Percentiles rank a stretch among this genome's conserved stretches.
These are phyloP conservation scores for Ailurus styani DNA, from an alignment of 2,113 vertebrate species.

Conservation along the genomic window DNA sequence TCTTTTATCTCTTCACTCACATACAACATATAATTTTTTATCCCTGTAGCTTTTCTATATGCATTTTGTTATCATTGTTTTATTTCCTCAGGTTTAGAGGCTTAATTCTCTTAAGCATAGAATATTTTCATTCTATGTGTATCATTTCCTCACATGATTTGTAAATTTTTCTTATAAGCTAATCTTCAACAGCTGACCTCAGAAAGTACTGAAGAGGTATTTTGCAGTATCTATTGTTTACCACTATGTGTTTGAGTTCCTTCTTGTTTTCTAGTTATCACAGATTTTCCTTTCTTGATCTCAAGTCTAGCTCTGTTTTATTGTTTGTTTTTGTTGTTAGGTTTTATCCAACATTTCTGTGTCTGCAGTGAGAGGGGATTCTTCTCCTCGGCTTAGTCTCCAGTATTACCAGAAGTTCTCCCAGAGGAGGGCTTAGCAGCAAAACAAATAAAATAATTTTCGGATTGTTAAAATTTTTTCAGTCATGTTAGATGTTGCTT, in stretches of 20 bases:
- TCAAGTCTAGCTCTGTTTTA: neutral
- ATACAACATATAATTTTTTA: neutral
- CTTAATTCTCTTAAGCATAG: neutral
- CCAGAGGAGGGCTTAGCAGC: neutral
- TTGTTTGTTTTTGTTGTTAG: neutral
- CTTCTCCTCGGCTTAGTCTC: neutral
- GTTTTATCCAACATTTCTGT: neutral
- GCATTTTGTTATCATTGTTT: neutral
- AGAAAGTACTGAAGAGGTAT: neutral
- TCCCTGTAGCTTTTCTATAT: neutral
- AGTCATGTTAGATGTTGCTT: neutral
- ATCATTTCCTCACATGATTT: neutral
- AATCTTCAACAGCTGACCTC: neutral
- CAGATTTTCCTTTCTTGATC: neutral
- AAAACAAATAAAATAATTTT: neutral
- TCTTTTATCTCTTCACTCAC: neutral
- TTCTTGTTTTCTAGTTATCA: neutral
- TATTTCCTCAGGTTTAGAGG: neutral
- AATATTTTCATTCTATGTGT: neutral
- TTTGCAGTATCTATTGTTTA: neutral
- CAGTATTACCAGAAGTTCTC: neutral
- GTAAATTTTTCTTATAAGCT: neutral
- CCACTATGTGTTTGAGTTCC: neutral
- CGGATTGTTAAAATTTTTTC: neutral
- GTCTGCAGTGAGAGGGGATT: neutral